phyloP scores from a whole-genome alignment of 30 jellyfish, hydroid and myxozoan genomes.

The Turritopsis rubra region DNA sequence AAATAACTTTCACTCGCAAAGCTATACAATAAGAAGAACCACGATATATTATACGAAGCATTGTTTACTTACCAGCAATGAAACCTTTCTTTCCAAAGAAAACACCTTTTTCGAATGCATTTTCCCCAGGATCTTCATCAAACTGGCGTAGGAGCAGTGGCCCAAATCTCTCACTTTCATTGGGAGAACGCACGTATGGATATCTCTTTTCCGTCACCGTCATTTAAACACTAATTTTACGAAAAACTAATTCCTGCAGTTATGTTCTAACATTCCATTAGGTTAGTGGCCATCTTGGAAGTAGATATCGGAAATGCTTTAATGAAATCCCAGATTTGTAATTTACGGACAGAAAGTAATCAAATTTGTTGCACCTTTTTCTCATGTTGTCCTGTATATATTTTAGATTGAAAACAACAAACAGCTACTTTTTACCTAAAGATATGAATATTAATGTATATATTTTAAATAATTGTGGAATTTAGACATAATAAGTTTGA shows the following conservation, averaged over 20 bases:
- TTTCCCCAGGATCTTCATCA: conserved; percentile 33
- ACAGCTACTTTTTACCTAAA: neutral
- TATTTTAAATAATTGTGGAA: no score
- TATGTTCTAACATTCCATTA: neutral
- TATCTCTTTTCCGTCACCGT: neutral
- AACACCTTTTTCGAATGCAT: conserved; percentile 17
- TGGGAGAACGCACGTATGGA: neutral
- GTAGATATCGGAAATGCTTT: neutral
- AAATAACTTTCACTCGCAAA: no score
- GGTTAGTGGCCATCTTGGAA: neutral
- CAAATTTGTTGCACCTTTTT: no score
- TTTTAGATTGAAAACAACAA: neutral
- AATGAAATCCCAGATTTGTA: no score
- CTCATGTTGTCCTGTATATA: neutral
- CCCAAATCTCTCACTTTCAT: conserved; percentile 16
- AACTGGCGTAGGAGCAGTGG: conserved; percentile 13
- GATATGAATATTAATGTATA: no score
- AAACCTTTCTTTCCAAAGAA: conserved; percentile 23
- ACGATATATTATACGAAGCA: neutral
- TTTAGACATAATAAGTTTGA: neutral
- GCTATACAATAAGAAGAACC: no score
- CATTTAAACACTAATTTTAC: neutral
- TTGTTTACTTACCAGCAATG: neutral
- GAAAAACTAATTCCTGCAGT: no score
- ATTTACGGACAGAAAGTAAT: neutral